Evolutionary conservation across 2,113 vertebrate species (phyloP).

Genomic region (Thunnus thynnus): DNA sequence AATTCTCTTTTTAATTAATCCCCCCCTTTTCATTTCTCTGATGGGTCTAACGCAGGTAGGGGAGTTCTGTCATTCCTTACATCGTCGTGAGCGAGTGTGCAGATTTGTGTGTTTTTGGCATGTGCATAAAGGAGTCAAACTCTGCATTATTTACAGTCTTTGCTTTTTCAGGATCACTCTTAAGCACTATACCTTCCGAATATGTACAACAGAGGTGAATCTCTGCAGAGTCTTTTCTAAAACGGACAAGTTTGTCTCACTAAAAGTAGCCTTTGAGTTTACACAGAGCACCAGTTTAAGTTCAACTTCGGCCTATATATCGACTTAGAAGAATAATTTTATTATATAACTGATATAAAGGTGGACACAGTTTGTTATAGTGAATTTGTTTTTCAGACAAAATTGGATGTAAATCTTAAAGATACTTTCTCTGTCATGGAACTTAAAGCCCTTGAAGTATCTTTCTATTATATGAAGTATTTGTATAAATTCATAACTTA

Average conservation of each 20-base stretch:
- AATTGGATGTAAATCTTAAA: no score
- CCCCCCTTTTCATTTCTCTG: conserved; percentile 3
- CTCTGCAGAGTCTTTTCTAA: neutral
- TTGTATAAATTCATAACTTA: neutral
- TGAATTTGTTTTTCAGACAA: no score
- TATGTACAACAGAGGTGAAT: neutral
- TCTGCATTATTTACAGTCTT: conserved; percentile 10
- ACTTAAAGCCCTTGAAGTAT: neutral
- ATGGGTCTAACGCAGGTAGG: neutral
- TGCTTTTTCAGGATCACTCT: neutral
- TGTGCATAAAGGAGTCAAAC: conserved; percentile 2
- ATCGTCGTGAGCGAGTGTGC: neutral
- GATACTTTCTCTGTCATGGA: no score
- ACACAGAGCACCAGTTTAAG: no score
- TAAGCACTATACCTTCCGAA: neutral
- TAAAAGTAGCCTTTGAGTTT: no score
- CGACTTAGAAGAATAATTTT: no score
- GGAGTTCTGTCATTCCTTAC: neutral
- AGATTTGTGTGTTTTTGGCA: neutral
- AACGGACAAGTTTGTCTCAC: no score
- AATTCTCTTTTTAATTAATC: conserved; percentile 22
- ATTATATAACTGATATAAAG: no score
- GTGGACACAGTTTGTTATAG: no score
- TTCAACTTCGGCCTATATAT: no score
- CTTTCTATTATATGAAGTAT: neutral